Evolutionary conservation across 2,888 invertebrate genomes (phyloP).

Genomic region (Ophion ellenae): DNA sequence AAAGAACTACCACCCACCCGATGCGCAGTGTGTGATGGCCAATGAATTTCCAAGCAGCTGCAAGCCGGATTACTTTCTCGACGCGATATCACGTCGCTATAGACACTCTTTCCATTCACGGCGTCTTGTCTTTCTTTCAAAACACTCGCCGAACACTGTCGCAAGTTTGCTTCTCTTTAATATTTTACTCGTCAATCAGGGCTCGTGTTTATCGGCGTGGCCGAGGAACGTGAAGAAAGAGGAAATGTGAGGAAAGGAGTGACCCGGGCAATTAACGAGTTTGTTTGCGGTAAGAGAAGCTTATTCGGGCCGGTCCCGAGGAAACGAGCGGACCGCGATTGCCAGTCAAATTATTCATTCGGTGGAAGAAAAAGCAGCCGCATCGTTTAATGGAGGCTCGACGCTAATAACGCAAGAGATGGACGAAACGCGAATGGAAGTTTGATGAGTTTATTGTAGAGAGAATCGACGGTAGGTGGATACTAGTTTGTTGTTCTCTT

Average conservation of each 20-base stretch:
- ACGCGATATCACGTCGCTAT: constrained; percentile 44
- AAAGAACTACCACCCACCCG: background rate
- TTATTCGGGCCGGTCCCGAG: background rate
- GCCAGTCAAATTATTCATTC: no score
- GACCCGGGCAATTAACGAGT: no score
- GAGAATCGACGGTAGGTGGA: no score
- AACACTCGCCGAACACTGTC: background rate
- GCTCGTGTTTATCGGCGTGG: background rate
- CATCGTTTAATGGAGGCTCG: no score
- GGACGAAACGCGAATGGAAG: no score
- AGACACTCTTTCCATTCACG: no score
- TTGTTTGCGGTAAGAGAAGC: no score
- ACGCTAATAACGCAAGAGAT: no score
- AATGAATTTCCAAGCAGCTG: constrained; percentile 61
- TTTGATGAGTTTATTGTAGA: no score
- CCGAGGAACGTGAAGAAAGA: background rate
- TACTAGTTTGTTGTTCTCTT: background rate
- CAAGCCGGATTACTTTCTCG: constrained; percentile 25
- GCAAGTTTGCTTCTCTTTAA: constrained; percentile 49
- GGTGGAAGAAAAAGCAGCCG: no score
- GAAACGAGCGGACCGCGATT: no score
- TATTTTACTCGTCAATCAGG: constrained; percentile 61
- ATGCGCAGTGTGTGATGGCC: constrained; percentile 39
- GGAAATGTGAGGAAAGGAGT: no score
- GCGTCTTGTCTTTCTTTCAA: background rate